Percentiles rank a stretch among this genome's conserved stretches.
These are phyloP conservation scores for Tachysurus vachellii DNA, from an alignment of 2,113 vertebrate genomes.

Conservation along the genomic window DNA sequence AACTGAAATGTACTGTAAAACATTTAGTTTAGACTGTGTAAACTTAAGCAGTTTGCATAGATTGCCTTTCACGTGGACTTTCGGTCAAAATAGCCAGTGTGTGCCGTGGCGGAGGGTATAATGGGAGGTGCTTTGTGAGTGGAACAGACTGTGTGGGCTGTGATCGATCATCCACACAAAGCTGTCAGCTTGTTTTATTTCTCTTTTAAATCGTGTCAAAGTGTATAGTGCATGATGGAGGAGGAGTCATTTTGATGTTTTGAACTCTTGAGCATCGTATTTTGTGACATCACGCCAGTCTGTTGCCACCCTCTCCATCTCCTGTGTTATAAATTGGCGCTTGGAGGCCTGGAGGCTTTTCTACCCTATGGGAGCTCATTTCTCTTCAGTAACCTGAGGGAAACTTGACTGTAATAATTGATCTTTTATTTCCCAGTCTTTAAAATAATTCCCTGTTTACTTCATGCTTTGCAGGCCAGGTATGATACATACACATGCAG, in stretches of 20 bases:
- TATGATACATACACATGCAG: not conserved
- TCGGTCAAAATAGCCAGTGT: constrained; percentile 31
- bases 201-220: constrained; percentile 68
- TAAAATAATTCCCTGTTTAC: not conserved
- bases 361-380: constrained; percentile 60
- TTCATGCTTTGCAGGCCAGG: not conserved
- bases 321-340: constrained; percentile 37
- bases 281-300: constrained; percentile 63
- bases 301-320: constrained; percentile 54
- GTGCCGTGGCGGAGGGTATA: constrained; percentile 24
- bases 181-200: constrained; percentile 55
- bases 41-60: constrained; percentile 53
- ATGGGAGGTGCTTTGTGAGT: constrained; percentile 14
- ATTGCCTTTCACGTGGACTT: constrained; percentile 56
- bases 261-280: constrained; percentile 70
- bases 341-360: not conserved
- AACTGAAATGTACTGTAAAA: constrained; percentile 70
- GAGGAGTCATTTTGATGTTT: constrained; percentile 73
- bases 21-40: constrained; percentile 62
- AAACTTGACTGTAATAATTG: not conserved
- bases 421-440: not conserved
- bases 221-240: constrained; percentile 78
- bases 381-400: constrained; percentile 30
- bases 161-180: constrained; percentile 60
- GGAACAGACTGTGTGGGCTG: constrained; percentile 17